Evolutionary conservation across 2,797 vertebrate genomes (phyloP), one percentile per base, ranked within the genome.

Genomic region (Xerus rutilus): DNA sequence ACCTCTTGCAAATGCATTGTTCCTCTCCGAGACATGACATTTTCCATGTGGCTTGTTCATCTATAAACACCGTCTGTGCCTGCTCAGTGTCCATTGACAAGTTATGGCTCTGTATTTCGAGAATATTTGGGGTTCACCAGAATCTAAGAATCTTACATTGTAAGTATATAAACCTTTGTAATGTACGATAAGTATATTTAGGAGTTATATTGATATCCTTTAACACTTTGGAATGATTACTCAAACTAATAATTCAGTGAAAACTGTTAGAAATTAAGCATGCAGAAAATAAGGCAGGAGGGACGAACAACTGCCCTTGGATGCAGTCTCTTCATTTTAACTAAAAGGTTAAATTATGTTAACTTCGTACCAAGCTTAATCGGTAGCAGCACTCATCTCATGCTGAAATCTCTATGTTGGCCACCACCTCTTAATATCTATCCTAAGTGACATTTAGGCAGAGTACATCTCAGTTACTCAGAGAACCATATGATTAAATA

Each of bases 201-300:
- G 21, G 65, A 59, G 21, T 87, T 81, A 73, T 13, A 54, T 8
- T 69, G 21, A 39, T 83, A 4, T 64, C 43, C 25, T 94, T 45
- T 52, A 88, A 76, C n/a, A 70, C 32, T 94, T 79, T 88, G 32
- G 47, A 91, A 14, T 72, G 72, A 47, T 84, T 18, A 93, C 23
- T 52, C 67, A 93, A 78, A 87, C 35, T 85, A 79, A 67, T 23
- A 83, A 91, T 25, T 70, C 39, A 62, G 30, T 62, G 21, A 93
- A 70, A 93, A 85, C 7, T 77, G 64, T 81, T 83, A 81, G 43
- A 89, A 96, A 95, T 89, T 64, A 83, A 94, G 95, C 12, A 79
- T 95, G 25, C 65, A 49, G n/a, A 70, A 92, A 94, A 25, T 81
- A 74, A 91, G 32, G 17, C 28, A 93, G 64, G 23, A 91, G 49